Conservation (phyloP, 2,797 vertebrate species). For the Trichosurus vulpecula region DNA sequence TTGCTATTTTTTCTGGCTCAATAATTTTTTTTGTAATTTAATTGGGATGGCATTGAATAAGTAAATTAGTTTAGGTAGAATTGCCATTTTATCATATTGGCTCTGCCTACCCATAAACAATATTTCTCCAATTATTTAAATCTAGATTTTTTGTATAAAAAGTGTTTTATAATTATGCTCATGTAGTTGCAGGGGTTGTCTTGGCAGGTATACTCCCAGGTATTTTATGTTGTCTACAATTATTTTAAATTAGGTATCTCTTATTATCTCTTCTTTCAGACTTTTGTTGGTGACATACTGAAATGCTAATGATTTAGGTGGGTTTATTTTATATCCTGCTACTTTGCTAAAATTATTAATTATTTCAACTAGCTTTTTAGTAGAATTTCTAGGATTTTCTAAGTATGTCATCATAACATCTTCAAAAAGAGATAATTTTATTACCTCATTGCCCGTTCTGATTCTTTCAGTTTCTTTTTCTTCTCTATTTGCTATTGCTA, state of each 20-base stretch:
- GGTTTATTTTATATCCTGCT: not conserved
- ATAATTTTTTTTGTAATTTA: not conserved
- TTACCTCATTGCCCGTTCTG: not conserved
- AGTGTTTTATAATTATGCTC: not conserved
- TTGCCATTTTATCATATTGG: not conserved
- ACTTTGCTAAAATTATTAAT: not conserved
- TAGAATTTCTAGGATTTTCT: not conserved
- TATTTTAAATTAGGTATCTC: not conserved
- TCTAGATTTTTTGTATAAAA: not conserved
- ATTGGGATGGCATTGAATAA: not conserved
- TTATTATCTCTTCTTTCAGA: not conserved
- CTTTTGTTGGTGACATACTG: not conserved
- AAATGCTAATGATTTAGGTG: not conserved
- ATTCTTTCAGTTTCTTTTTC: not conserved
- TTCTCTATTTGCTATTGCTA: not conserved
- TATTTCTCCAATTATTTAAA: not conserved
- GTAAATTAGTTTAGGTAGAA: not conserved
- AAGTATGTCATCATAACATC: not conserved
- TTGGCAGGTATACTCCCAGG: not conserved
- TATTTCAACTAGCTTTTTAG: not conserved
- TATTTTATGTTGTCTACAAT: not conserved
- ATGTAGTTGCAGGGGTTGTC: not conserved
- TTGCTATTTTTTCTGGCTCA: not conserved
- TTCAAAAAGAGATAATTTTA: not conserved
- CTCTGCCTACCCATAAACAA: not conserved